These are phyloP conservation scores for Anomalospiza imberbis DNA, from an alignment of 2,797 vertebrate genomes.

Conservation along the genomic window DNA sequence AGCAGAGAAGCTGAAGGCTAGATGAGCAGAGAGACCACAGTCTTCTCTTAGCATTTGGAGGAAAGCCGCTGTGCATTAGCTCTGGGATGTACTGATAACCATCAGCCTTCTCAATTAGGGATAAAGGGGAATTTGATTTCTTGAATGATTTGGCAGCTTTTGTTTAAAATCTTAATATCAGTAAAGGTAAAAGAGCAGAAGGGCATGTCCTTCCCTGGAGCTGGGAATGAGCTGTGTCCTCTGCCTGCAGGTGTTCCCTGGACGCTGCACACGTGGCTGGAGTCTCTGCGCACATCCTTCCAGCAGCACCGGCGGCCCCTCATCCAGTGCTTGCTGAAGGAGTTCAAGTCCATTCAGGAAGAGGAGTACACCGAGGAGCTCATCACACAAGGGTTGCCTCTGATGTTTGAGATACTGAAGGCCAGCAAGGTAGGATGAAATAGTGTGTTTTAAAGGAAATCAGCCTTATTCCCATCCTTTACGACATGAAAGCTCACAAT, in stretches of 20 bases:
- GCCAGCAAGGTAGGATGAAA: conserved; percentile 88
- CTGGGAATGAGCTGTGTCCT: background rate
- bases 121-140: background rate
- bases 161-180: background rate
- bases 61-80: background rate
- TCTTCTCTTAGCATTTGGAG: background rate
- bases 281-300: conserved; percentile 92
- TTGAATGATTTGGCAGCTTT: background rate
- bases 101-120: background rate
- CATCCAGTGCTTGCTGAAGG: conserved; percentile 93
- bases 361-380: conserved; percentile 96
- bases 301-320: conserved; percentile 91
- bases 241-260: conserved; percentile 85
- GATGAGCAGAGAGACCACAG: conserved; percentile 37
- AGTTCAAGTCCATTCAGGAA: conserved; percentile 95
- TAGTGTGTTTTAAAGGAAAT: background rate
- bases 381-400: conserved; percentile 90
- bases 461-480: background rate
- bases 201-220: background rate
- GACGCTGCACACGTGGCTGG: conserved; percentile 95
- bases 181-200: background rate
- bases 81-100: background rate
- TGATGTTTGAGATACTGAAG: conserved; percentile 96
- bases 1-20: conserved; percentile 41
- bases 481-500: background rate